Evolutionary conservation across 2,797 vertebrate genomes (phyloP).

Genomic region (Knipowitschia caucasica): DNA sequence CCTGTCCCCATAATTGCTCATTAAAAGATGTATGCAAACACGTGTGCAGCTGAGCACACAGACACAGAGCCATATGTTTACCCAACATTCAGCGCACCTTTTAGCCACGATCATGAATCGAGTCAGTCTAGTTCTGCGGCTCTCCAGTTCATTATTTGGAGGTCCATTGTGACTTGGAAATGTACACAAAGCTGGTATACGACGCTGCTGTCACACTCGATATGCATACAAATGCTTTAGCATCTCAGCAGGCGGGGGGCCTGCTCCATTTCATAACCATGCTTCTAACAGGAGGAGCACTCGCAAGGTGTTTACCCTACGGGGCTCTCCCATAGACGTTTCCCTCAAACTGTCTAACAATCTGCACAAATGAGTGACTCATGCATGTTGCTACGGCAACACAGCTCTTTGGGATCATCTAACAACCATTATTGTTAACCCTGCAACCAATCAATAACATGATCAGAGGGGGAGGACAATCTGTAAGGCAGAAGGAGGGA

Average conservation of each 20-base stretch:
- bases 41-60: conserved; percentile 67
- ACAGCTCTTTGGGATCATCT: conserved; percentile 62
- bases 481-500: conserved; percentile 21
- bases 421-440: conserved; percentile 61
- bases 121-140: conserved; percentile 54
- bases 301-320: conserved; percentile 54
- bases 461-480: conserved; percentile 33
- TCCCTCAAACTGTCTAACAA: conserved; percentile 52
- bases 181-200: conserved; percentile 30
- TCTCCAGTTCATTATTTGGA: conserved; percentile 11
- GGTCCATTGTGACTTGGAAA: conserved; percentile 24
- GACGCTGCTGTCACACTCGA: conserved; percentile 38
- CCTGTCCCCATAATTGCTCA: conserved; percentile 34
- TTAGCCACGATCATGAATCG: conserved; percentile 39
- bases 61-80: conserved; percentile 39
- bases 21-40: conserved; percentile 42
- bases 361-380: conserved; percentile 66
- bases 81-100: conserved; percentile 29
- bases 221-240: conserved; percentile 46
- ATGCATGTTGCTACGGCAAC: conserved; percentile 66
- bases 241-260: conserved; percentile 10
- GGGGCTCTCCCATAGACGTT: conserved; percentile 35
- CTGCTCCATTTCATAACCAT: conserved; percentile 28
- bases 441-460: conserved; percentile 62
- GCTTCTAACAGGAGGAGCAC: conserved; percentile 5